Conservation (phyloP, 1,140 invertebrate genomes). For the Maniola jurtina region DNA sequence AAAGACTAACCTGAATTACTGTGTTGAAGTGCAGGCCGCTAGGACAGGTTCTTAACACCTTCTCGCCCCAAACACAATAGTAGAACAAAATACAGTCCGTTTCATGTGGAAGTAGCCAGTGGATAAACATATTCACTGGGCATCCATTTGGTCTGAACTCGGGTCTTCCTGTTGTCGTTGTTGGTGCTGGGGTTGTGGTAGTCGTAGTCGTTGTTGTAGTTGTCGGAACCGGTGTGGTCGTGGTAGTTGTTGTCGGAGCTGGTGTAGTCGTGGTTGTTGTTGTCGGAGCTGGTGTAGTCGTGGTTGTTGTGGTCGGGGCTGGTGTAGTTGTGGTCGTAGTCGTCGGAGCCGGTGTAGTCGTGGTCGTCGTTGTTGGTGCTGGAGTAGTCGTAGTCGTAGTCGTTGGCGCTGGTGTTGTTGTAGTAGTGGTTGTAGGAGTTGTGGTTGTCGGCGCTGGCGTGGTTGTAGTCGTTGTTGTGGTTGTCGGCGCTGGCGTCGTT, state of each 20-base stretch:
- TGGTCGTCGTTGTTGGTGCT: not conserved
- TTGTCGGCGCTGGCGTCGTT: not conserved
- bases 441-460: not conserved
- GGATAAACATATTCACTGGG: conserved; percentile 47
- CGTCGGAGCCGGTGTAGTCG: not conserved
- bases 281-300: not conserved
- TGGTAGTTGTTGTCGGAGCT: not conserved
- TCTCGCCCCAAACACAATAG: conserved; percentile 76
- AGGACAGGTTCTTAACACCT: conserved; percentile 76
- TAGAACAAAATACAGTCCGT: conserved; percentile 80
- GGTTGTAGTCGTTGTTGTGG: not conserved
- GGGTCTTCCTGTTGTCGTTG: conserved; percentile 20
- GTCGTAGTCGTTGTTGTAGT: conserved; percentile 12
- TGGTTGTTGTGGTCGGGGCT: not conserved
- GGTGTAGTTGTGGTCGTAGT: not conserved
- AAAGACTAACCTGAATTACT: conserved; percentile 45
- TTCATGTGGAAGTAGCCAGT: conserved; percentile 72
- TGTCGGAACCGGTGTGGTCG: conserved; percentile 11
- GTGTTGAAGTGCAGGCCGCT: conserved; percentile 80
- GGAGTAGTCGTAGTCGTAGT: not conserved
- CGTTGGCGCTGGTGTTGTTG: not conserved
- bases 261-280: not conserved
- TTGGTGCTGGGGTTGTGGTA: conserved; percentile 22
- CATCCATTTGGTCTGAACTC: conserved; percentile 50
- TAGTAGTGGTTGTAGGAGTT: not conserved